phyloP scores from a whole-genome alignment of 2,113 vertebrate genomes.

The Cichladusa arquata region DNA sequence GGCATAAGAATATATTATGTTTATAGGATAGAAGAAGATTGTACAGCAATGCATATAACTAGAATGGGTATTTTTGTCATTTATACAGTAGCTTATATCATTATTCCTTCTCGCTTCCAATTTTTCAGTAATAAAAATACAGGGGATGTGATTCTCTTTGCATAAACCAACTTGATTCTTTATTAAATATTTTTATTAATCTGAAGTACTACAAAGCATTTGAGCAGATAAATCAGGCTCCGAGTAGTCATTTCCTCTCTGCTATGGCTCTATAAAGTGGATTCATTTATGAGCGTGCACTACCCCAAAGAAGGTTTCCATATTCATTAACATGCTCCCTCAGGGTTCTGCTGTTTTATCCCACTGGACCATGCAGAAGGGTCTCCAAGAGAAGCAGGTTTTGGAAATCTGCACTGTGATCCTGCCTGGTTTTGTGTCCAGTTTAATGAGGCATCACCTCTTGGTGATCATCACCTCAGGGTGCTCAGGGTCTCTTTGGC shows the following conservation, averaged over 20 bases:
- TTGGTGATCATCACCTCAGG: rapidly evolving
- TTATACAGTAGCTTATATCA: conserved; percentile 66
- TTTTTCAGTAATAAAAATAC: conserved; percentile 73
- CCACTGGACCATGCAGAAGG: rapidly evolving
- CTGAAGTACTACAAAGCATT: conserved; percentile 60
- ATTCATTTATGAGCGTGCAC: not conserved
- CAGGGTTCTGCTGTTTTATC: not conserved
- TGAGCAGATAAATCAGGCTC: conserved; percentile 54
- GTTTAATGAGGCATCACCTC: rapidly evolving
- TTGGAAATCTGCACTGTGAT: rapidly evolving
- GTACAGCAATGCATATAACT: conserved; percentile 12
- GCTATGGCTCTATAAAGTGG: conserved; percentile 47
- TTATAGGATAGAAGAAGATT: conserved; percentile 62
- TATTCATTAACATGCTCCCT: not conserved
- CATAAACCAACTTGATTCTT: conserved; percentile 73
- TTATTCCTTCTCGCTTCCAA: conserved; percentile 66
- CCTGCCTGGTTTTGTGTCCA: not conserved
- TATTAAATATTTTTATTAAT: conserved; percentile 77
- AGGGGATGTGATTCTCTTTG: conserved; percentile 70
- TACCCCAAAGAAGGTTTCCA: conserved; percentile 2
- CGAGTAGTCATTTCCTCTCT: conserved; percentile 1
- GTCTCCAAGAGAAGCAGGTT: not conserved
- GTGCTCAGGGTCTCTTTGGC: not conserved
- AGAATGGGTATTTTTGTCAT: conserved; percentile 66
- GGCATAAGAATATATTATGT: conserved; percentile 64